These are phyloP conservation scores for Delichon dasypus DNA, from an alignment of 2,797 vertebrate genomes.

Conservation along the genomic window DNA sequence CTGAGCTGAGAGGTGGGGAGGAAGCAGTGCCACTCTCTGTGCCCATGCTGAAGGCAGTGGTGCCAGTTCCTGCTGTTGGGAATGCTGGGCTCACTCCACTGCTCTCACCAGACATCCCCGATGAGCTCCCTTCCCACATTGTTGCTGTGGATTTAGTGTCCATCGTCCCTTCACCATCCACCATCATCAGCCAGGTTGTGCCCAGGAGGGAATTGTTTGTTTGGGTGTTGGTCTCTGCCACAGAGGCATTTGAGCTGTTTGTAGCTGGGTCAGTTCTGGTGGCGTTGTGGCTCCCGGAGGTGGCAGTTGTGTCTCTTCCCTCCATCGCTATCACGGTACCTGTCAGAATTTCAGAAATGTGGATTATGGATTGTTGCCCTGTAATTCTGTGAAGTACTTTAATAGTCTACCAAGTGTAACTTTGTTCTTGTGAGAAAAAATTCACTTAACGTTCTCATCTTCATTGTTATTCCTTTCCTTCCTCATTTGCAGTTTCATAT, in stretches of 20 bases:
- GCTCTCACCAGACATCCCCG: rapidly evolving
- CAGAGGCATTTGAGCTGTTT: rapidly evolving
- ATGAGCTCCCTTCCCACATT: rapidly evolving
- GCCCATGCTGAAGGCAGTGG: too few species aligned
- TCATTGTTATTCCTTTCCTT: neutral
- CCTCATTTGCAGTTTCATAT: neutral
- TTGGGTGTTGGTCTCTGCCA: neutral
- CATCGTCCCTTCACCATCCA: rapidly evolving
- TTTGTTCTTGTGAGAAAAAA: neutral
- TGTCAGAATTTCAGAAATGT: too few species aligned
- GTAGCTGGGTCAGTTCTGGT: rapidly evolving
- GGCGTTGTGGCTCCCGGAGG: rapidly evolving
- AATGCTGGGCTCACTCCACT: too few species aligned
- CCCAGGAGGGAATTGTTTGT: neutral
- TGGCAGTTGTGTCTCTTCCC: rapidly evolving
- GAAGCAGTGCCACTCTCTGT: too few species aligned
- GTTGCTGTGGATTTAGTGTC: rapidly evolving
- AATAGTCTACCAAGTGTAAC: rapidly evolving
- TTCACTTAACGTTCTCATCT: neutral
- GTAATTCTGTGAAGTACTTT: neutral
- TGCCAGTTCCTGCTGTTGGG: too few species aligned
- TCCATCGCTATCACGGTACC: rapidly evolving
- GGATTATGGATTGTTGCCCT: neutral
- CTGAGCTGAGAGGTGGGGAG: too few species aligned
- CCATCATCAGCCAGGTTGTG: neutral